These are phyloP conservation scores for Wiebesia pumilae DNA, from an alignment of 1,140 invertebrate genomes.

Conservation along the genomic window DNA sequence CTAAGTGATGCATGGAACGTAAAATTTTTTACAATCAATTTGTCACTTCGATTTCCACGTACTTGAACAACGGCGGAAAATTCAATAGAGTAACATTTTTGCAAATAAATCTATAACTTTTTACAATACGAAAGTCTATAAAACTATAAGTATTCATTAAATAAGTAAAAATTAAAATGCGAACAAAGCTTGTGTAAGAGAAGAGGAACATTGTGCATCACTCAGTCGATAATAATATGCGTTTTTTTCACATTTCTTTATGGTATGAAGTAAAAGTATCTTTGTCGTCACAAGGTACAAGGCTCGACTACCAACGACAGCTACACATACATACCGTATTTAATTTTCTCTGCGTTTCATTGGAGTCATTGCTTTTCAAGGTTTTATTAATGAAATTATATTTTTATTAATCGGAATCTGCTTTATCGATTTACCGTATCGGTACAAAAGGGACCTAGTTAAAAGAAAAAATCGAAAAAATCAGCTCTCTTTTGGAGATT, in stretches of 20 bases:
- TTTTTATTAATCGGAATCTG: slow-evolving; percentile 20
- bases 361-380: neutral
- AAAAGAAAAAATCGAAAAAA: neutral
- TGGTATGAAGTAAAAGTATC: neutral
- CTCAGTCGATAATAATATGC: slow-evolving; percentile 33
- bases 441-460: slow-evolving; percentile 10
- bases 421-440: neutral
- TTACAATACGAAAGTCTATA: slow-evolving; percentile 1
- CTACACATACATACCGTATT: neutral
- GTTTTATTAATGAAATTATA: neutral
- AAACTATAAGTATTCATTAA: neutral
- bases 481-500: neutral
- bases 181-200: neutral
- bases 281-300: slow-evolving; percentile 1
- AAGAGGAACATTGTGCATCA: slow-evolving; percentile 3
- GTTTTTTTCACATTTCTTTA: slow-evolving; percentile 25
- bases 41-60: neutral
- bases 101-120: slow-evolving; percentile 17
- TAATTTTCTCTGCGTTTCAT: slow-evolving; percentile 33
- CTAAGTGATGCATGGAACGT: slow-evolving; percentile 28
- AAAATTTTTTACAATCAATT: slow-evolving; percentile 3
- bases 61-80: neutral
- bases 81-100: slow-evolving; percentile 5
- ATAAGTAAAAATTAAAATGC: neutral
- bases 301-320: neutral